Evolutionary conservation across 2,797 vertebrate genomes (phyloP).

Genomic region (Spinus pinus): DNA sequence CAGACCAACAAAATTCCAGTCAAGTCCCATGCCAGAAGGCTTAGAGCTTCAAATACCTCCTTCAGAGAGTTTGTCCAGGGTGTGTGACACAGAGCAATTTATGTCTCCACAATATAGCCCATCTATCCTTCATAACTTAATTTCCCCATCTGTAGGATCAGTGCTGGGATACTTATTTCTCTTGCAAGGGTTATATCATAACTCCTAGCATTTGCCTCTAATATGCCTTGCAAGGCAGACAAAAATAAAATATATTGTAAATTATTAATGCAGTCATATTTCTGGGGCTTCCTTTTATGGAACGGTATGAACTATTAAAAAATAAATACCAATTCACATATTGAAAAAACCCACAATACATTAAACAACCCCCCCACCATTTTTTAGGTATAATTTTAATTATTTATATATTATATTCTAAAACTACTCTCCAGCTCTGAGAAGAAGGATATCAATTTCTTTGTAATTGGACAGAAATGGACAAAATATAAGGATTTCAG

Average conservation of each 20-base stretch:
- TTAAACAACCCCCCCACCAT: accelerated
- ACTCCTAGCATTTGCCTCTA: background rate
- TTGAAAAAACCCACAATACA: background rate
- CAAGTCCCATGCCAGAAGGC: background rate
- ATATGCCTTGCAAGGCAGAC: background rate
- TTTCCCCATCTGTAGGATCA: background rate
- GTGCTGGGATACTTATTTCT: background rate
- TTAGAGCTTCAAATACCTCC: background rate
- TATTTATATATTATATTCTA: background rate
- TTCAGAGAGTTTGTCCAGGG: background rate
- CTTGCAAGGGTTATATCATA: background rate
- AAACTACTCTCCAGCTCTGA: background rate
- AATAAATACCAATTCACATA: background rate
- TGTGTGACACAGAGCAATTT: background rate
- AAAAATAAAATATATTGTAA: background rate
- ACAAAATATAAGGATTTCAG: background rate
- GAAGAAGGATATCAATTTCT: background rate
- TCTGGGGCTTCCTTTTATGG: background rate
- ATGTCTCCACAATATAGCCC: background rate
- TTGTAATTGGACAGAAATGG: background rate
- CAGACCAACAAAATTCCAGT: background rate
- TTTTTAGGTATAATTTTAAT: background rate
- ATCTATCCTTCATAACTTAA: background rate
- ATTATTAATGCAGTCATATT: background rate
- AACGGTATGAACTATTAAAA: background rate